Evolutionary conservation across 2,888 invertebrate species (phyloP), one percentile per base, ranked within the genome.

Genomic region (Tubulanus polymorphus): DNA sequence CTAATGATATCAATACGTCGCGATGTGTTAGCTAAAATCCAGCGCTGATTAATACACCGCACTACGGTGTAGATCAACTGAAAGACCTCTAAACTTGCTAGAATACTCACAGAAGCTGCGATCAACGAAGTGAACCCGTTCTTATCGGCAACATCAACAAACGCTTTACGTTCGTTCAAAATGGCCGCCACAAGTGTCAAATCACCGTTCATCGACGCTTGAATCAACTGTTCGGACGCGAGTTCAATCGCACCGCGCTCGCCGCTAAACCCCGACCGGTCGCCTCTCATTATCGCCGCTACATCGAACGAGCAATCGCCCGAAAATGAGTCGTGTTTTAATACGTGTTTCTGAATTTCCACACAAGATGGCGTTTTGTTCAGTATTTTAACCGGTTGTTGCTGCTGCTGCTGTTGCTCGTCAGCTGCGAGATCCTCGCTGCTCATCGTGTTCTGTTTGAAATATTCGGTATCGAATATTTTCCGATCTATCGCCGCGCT

Each of bases 71-170:
- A n/a, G n/a, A n/a, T n/a, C n/a, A n/a, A n/a, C n/a, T n/a, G n/a
- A n/a, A n/a, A n/a, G n/a, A n/a, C n/a, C n/a, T n/a, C n/a, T n/a
- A n/a, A n/a, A n/a, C n/a, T 5, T 3, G 2, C 26, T 3, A 41
- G 5, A 45, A 8, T 20, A 66, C 72, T 69, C 63, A 76, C 76
- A 8, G 73, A 64, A 23, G 77, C 77, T 30, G 67, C 73, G 48
- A 77, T 68, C 10, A 78, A 63, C 2, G 77, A 69, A 3, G 76
- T 75, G 55, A 72, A 70, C 1, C 78, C 78, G 37, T 66, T 57
- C 32, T 57, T 63, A 55, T 78, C 78, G 12, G 72, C 64, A 2
- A 78, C 78, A 63, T 77, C 75, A 26, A 73, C 70, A 47, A 71
- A 67, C 18, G 75, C 72, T 12, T 63, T 63, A 15, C 68, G 71